Base-by-base conservation (phyloP, 1,140 invertebrate species). In the Cherax quadricarinatus region DNA sequence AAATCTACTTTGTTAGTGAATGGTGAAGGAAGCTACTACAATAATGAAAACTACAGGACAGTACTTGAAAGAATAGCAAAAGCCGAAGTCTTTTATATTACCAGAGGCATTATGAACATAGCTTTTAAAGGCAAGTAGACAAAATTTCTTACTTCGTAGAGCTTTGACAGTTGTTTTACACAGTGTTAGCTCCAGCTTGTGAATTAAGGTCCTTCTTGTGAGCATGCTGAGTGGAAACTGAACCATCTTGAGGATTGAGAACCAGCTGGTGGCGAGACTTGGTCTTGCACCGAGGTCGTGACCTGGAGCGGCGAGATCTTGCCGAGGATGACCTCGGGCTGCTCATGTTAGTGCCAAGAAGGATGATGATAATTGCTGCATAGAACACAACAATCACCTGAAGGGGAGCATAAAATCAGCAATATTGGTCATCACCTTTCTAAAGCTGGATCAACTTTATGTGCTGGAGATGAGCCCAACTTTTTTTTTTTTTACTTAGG, bases 381-480 rank as follows among this genome's bases (percentile, higher is more conserved):
- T 86, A 86, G 84, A 86, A 87, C 16, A 87, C 86, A 4, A 87
- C 86, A 66, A 87, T 87, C 70, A 87, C 86, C 86, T 87, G 48
- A 49, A 66, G n/a, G 12, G 66, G 66, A 86, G 30, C 24, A 75
- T 5, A 18, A 18, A 66, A 66, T 66, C 21, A 66, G 21, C 18
- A 53, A 30, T 16, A 53, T 60, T 53, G 14, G 30, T 41, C 2
- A 41, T 41, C 30, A 41, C 30, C 0, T 41, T 2, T 41, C 30
- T 41, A 1, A 41, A 41, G 30, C 30, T 41, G 30, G 30, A 41
- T 41, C 30, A 41, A 0, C 30, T 41, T 41, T 2, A 41, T 41
- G 30, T 41, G 30, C 2, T 41, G 2, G 0, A 41, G 30, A 41
- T 41, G 30, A 41, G 30, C 30, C 30, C 0, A 2, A 2, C 30